These are phyloP conservation scores for Motacilla tschutschensis DNA, from an alignment of 2,113 vertebrate species.

Conservation along the genomic window DNA sequence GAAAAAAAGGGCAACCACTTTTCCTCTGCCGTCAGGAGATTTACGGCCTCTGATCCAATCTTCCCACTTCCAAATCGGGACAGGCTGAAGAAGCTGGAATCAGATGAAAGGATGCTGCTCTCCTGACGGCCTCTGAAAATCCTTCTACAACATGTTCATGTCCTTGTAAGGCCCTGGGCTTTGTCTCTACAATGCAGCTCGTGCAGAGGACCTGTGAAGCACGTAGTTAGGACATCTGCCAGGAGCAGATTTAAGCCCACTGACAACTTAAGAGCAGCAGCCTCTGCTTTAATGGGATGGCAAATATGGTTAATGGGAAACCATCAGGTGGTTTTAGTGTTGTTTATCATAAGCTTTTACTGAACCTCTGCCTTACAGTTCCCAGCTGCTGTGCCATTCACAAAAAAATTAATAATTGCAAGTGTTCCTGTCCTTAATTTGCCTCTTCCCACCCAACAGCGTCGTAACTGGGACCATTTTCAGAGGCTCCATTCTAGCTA, in stretches of 20 bases:
- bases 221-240: constrained; percentile 37
- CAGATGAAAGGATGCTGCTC: constrained; percentile 21
- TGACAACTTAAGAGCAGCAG: not conserved
- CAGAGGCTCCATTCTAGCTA: not conserved
- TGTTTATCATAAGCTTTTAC: not conserved
- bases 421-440: not conserved
- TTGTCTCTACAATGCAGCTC: not conserved
- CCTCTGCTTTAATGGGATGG: constrained; percentile 20
- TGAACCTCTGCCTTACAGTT: not conserved
- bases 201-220: not conserved
- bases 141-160: constrained; percentile 31
- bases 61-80: constrained; percentile 45
- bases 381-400: not conserved
- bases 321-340: not conserved
- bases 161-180: constrained; percentile 61
- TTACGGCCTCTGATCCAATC: constrained; percentile 27
- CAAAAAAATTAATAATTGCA: not conserved
- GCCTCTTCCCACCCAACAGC: not conserved
- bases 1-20: constrained; percentile 1
- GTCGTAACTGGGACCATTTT: not conserved
- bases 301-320: constrained; percentile 8
- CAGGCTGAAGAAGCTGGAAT: constrained; percentile 34
- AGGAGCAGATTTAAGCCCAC: constrained; percentile 27
- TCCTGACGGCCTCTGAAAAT: constrained; percentile 7
- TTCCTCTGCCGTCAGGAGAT: not conserved